Base-by-base conservation (phyloP, 2,797 vertebrate species). In the Triplophysa yarkandensis region DNA sequence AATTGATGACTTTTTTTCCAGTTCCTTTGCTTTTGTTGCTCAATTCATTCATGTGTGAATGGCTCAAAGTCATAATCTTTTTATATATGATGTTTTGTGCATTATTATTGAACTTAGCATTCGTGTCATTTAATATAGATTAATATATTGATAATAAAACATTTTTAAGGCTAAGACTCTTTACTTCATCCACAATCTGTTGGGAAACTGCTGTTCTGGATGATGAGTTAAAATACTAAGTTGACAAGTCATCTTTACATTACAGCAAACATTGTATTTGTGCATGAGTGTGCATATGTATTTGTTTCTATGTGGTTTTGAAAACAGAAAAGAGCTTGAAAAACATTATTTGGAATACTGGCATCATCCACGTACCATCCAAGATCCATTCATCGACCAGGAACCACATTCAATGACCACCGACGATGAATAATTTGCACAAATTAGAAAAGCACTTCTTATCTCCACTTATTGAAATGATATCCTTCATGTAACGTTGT, bases 1-100 rank as follows among this genome's bases (percentile, higher is more conserved):
- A 63, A 74, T 78, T 50, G 58, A 74, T 68, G 41, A 78, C 13
- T 10, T 46, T 39, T 63, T n/a, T 7, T 19, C 9, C n/a, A 50
- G 17, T 8, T 46, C 14, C 48, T 4, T 23, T 21, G 19, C 48
- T 10, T 4, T 21, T 46, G 36, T 67, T 67, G 39, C 43, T 41
- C 60, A 72, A 72, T 44, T 68, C 23, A 52, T 50, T 46, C 23
- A 62, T 62, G n/a, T 67, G 27, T 70, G 32, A 65, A 66, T 48
- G 46, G 43, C 66, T 77, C 21, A 65, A 16, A 1, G 57, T 65
- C 62, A 65, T 71, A 30, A 69, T 10, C 14, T 55, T 6, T 23
- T 11, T n/a, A 21, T n/a, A 44, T 60, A 36, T 61, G 10, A 39
- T 39, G 11, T 39, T 39, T 8, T 25, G 11, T 21, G 17, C 32